phyloP scores from a whole-genome alignment of 2,888 invertebrate species.

The Papilio protenor region DNA sequence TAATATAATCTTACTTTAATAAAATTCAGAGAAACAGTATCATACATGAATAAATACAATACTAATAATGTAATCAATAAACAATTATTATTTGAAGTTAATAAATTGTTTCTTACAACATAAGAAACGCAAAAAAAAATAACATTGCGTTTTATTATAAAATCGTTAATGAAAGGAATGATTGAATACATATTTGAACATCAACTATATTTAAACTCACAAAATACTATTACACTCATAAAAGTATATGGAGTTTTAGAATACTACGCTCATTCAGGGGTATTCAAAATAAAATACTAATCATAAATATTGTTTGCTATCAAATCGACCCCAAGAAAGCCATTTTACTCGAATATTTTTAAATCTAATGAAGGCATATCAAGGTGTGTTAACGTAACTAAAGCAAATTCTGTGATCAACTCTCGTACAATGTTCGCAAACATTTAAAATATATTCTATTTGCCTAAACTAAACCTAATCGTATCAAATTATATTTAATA shows the following conservation, averaged over 20 bases:
- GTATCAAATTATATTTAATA: slow-evolving; percentile 62
- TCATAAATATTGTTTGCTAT: slow-evolving; percentile 48
- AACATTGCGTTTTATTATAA: slow-evolving; percentile 63
- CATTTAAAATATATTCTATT: slow-evolving; percentile 67
- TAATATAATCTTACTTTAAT: slow-evolving; percentile 81
- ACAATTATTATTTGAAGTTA: slow-evolving; percentile 62
- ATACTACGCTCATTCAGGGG: slow-evolving; percentile 32
- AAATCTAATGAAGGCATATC: slow-evolving; percentile 76
- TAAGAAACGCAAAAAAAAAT: slow-evolving; percentile 63
- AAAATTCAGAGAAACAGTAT: slow-evolving; percentile 83
- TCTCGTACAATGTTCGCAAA: slow-evolving; percentile 67
- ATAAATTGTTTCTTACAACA: slow-evolving; percentile 66
- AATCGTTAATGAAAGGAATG: slow-evolving; percentile 75
- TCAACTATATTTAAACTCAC: slow-evolving; percentile 59
- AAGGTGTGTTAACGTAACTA: slow-evolving; percentile 68
- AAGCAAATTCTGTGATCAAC: slow-evolving; percentile 68
- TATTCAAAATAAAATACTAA: slow-evolving; percentile 38
- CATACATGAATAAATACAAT: slow-evolving; percentile 84
- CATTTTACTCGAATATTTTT: slow-evolving; percentile 52
- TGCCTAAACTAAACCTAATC: slow-evolving; percentile 76
- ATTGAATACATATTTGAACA: slow-evolving; percentile 72
- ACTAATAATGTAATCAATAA: slow-evolving; percentile 77
- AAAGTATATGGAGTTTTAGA: slow-evolving; percentile 57
- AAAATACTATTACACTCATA: slow-evolving; percentile 57
- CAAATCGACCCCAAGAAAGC: slow-evolving; percentile 53